Conservation (phyloP, 2,888 invertebrate species). For the Steinernema carpocapsae region DNA sequence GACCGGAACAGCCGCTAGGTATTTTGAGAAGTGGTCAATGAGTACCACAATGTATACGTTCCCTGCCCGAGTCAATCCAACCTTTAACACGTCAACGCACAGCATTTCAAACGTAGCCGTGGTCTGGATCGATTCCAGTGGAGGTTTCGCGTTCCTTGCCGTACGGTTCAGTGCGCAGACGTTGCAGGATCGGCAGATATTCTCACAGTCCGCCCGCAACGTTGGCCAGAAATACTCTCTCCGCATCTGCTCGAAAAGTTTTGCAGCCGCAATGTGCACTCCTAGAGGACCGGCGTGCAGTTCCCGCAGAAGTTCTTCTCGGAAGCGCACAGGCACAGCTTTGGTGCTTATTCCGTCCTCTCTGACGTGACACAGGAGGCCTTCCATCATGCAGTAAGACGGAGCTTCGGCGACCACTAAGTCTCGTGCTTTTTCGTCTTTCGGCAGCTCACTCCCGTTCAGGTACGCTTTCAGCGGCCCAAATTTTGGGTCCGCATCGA, state of each 20-base stretch:
- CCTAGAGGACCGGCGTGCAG: neutral
- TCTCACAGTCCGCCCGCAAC: constrained; percentile 12
- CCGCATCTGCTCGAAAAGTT: neutral
- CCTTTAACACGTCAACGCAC: constrained; percentile 41
- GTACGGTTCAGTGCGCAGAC: constrained; percentile 2
- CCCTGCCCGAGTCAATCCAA: constrained; percentile 20
- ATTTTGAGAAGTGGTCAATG: constrained; percentile 13
- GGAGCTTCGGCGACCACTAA: neutral
- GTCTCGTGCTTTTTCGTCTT: neutral
- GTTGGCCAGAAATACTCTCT: constrained; percentile 13
- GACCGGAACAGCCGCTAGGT: neutral
- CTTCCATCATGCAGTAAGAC: neutral
- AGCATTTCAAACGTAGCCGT: neutral
- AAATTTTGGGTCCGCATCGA: neutral
- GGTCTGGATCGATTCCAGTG: neutral
- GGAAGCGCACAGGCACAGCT: neutral
- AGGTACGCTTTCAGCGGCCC: neutral
- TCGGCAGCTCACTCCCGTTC: neutral
- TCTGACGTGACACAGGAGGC: neutral
- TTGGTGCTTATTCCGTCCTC: neutral
- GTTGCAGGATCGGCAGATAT: neutral
- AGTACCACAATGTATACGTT: constrained; percentile 38
- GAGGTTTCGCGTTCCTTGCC: neutral
- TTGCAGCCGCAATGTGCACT: neutral
- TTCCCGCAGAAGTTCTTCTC: neutral